phyloP scores from a whole-genome alignment of 2,888 invertebrate species.

The Aphidoletes aphidimyza region DNA sequence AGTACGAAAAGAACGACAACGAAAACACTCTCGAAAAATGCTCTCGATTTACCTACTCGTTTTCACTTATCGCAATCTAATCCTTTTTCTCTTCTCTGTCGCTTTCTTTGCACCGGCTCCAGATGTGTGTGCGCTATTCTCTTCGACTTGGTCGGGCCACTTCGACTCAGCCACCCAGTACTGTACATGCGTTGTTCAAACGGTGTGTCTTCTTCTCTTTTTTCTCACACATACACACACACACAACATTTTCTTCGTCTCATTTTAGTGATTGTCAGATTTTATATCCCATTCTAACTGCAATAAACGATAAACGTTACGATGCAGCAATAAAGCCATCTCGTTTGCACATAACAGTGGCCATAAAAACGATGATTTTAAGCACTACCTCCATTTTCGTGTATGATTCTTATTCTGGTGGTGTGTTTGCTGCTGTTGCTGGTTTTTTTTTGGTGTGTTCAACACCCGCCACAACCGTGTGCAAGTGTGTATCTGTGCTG shows the following conservation, averaged over 20 bases:
- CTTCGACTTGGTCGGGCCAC: not conserved
- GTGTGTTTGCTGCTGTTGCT: not conserved
- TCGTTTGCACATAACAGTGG: constrained; percentile 66
- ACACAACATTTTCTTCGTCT: constrained; percentile 15
- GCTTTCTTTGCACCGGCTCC: not conserved
- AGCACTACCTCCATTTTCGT: constrained; percentile 50
- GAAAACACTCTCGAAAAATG: not conserved
- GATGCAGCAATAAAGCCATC: constrained; percentile 67
- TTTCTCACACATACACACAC: no score
- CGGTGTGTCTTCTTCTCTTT: not conserved
- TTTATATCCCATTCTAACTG: constrained; percentile 67
- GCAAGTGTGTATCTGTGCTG: constrained; percentile 8
- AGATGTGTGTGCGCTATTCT: constrained; percentile 5
- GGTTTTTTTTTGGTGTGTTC: not conserved
- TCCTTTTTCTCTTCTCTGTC: constrained; percentile 52
- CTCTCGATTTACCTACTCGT: constrained; percentile 48
- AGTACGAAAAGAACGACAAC: no score
- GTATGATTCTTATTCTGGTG: not conserved
- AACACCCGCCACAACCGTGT: no score
- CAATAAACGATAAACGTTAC: constrained; percentile 58
- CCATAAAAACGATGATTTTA: constrained; percentile 62
- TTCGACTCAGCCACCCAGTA: not conserved
- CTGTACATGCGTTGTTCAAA: constrained; percentile 39
- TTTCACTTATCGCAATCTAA: constrained; percentile 48
- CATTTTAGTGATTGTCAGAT: constrained; percentile 60